Conservation (phyloP, 2,888 invertebrate genomes). For the Aproaerema taeniolella region DNA sequence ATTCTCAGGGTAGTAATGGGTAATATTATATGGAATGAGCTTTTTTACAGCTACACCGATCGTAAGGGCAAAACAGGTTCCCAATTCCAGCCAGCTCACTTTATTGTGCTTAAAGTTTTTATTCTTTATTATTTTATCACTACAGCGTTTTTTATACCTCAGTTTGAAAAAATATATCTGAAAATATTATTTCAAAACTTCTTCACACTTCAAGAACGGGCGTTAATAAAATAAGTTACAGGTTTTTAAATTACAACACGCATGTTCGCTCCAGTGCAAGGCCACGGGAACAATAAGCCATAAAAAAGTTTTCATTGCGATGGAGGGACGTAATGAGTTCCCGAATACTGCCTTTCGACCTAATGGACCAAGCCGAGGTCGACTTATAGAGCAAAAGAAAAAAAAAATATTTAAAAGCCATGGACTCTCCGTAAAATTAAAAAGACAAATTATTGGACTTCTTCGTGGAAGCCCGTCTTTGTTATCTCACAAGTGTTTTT, state of each 20-base stretch:
- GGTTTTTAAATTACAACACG: constrained; percentile 31
- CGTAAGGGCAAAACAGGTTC: constrained; percentile 60
- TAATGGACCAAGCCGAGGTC: constrained; percentile 64
- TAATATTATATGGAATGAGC: constrained; percentile 73
- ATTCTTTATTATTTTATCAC: constrained; percentile 64
- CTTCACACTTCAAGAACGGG: background rate
- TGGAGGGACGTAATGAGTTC: constrained; percentile 60
- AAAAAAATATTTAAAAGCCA: constrained; percentile 63
- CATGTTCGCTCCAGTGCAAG: constrained; percentile 41
- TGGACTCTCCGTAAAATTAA: constrained; percentile 74
- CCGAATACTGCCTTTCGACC: constrained; percentile 58
- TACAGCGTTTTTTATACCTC: constrained; percentile 59
- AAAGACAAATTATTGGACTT: constrained; percentile 77
- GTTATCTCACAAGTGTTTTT: constrained; percentile 77
- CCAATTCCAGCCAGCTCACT: constrained; percentile 58
- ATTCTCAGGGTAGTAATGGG: constrained; percentile 72
- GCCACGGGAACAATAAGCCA: constrained; percentile 65
- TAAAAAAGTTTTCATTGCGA: constrained; percentile 60
- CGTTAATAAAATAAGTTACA: constrained; percentile 21
- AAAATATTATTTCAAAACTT: constrained; percentile 12
- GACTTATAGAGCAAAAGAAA: constrained; percentile 52
- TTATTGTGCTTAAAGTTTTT: constrained; percentile 61
- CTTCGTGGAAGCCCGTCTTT: constrained; percentile 75
- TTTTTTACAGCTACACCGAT: constrained; percentile 73
- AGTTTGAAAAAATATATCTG: constrained; percentile 19